Evolutionary conservation across 2,888 invertebrate genomes (phyloP).

Genomic region (Cepaea hortensis): DNA sequence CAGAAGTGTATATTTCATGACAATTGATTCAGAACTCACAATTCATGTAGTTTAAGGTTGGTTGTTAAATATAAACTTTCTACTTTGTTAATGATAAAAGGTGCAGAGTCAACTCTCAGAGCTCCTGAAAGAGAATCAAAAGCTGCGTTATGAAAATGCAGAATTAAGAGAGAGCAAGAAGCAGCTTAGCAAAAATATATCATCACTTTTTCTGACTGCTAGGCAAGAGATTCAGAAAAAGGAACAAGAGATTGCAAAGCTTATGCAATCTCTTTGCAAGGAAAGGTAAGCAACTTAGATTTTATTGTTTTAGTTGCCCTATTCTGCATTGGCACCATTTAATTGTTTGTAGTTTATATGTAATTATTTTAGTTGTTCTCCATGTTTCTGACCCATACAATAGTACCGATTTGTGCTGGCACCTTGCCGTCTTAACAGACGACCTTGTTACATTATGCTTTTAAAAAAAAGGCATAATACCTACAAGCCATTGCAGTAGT

Average conservation of each 20-base stretch:
- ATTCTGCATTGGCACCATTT: too few species aligned
- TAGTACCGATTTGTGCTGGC: too few species aligned
- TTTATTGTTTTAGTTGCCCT: background rate
- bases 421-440: too few species aligned
- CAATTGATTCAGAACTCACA: background rate
- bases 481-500: too few species aligned
- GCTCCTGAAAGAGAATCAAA: slow-evolving; percentile 46
- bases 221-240: slow-evolving; percentile 56
- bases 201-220: slow-evolving; percentile 59
- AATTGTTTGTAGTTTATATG: too few species aligned
- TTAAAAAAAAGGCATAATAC: too few species aligned
- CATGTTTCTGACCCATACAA: too few species aligned
- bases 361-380: too few species aligned
- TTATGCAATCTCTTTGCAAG: too few species aligned
- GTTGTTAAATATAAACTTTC: background rate
- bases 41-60: background rate
- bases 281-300: background rate
- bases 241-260: slow-evolving; percentile 46
- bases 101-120: slow-evolving; percentile 1
- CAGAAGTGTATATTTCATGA: background rate
- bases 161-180: slow-evolving; percentile 43
- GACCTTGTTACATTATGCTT: too few species aligned
- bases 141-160: slow-evolving; percentile 51
- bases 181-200: slow-evolving; percentile 59
- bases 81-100: background rate